Percentiles rank a stretch among this genome's conserved stretches.
Evolutionary conservation across 2,113 vertebrate species (phyloP).

Genomic region (Narcine bancroftii): DNA sequence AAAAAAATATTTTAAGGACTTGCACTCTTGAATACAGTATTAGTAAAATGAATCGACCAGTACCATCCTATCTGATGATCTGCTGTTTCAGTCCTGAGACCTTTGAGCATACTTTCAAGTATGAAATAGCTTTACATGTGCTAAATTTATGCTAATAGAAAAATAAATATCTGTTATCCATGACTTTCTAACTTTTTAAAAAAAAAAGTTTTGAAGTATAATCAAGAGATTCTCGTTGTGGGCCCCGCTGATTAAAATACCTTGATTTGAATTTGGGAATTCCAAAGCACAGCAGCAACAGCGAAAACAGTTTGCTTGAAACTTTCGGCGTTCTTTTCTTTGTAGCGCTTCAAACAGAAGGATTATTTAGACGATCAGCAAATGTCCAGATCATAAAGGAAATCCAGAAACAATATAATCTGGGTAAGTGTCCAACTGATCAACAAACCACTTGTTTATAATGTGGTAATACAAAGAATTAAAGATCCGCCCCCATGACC

Average conservation of each 20-base stretch:
- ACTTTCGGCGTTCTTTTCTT: slow-evolving; percentile 29
- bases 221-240: not conserved
- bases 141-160: not conserved
- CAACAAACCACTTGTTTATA: not conserved
- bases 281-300: not conserved
- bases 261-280: not conserved
- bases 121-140: not conserved
- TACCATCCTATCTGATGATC: not conserved
- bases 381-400: slow-evolving; percentile 64
- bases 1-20: not conserved
- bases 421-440: slow-evolving; percentile 54
- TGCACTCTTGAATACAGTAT: not conserved
- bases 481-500: not conserved
- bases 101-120: not conserved
- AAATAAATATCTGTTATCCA: not conserved
- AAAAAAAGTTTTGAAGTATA: not conserved
- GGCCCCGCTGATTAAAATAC: no score
- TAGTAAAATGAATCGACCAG: not conserved
- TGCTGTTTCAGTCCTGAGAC: not conserved
- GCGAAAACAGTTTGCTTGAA: not conserved
- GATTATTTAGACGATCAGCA: slow-evolving; percentile 73
- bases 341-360: slow-evolving; percentile 67
- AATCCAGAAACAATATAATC: slow-evolving; percentile 71
- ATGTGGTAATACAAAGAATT: not conserved
- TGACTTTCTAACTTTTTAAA: not conserved